phyloP scores from a whole-genome alignment of 2,113 vertebrate species.

The Psilopsiagon aurifrons region DNA sequence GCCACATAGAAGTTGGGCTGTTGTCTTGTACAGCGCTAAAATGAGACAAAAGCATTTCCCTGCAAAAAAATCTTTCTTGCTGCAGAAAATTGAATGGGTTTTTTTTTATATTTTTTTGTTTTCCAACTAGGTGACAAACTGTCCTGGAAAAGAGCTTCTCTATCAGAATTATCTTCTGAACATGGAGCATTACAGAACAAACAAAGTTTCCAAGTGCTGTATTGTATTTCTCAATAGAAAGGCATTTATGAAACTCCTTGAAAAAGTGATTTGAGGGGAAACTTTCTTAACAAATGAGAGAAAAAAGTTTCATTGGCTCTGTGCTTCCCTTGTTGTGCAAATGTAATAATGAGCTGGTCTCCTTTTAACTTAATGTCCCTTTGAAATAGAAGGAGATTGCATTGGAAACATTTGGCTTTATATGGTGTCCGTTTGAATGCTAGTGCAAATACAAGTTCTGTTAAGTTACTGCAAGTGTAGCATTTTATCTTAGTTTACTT shows the following conservation, averaged over 20 bases:
- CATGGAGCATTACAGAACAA: background rate
- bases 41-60: background rate
- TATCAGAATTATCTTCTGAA: background rate
- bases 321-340: slow-evolving; percentile 13
- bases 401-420: slow-evolving; percentile 19
- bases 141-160: background rate
- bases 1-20: background rate
- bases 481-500: background rate
- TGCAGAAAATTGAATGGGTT: background rate
- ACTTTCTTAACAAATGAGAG: slow-evolving; percentile 15
- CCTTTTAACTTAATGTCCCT: slow-evolving; percentile 12
- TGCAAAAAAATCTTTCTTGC: background rate
- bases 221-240: slow-evolving; percentile 18
- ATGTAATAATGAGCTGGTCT: slow-evolving; percentile 22
- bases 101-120: background rate
- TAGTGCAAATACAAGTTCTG: background rate
- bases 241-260: background rate
- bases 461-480: background rate
- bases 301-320: slow-evolving; percentile 9
- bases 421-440: background rate
- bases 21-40: background rate
- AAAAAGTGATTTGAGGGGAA: background rate
- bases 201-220: background rate
- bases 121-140: background rate
- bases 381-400: slow-evolving; percentile 20